Evolutionary conservation across 2,113 vertebrate genomes (phyloP).

Genomic region (Oceanites oceanicus): DNA sequence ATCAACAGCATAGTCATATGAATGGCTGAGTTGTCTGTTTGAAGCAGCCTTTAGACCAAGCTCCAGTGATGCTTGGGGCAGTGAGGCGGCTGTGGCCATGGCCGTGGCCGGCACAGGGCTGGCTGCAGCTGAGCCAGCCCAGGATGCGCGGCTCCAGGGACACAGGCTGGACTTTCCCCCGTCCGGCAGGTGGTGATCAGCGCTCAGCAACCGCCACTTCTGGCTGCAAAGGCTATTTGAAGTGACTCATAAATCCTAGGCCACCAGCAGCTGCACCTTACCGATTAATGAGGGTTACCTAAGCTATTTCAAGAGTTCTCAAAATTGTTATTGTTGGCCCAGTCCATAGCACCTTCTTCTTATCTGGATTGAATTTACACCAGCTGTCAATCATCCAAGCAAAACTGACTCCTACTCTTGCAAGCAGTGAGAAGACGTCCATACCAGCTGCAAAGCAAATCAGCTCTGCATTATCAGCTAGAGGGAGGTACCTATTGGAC

Average conservation of each 20-base stretch:
- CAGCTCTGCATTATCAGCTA: background rate
- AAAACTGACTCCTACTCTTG: background rate
- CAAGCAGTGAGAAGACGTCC: background rate
- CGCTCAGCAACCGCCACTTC: background rate
- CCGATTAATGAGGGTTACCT: background rate
- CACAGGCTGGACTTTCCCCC: background rate
- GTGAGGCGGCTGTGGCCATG: background rate
- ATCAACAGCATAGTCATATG: background rate
- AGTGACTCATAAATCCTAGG: background rate
- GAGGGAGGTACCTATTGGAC: background rate
- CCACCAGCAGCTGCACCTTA: background rate
- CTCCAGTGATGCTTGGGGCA: accelerated
- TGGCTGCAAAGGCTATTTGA: background rate
- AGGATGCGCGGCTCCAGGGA: background rate
- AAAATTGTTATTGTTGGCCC: background rate
- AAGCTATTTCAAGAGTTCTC: background rate
- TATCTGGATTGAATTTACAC: constrained; percentile 4
- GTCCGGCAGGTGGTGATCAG: background rate
- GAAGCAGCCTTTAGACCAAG: background rate
- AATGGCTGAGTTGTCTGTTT: accelerated
- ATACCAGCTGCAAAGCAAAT: background rate
- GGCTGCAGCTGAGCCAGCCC: background rate
- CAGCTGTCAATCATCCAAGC: background rate
- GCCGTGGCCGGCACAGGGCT: accelerated
- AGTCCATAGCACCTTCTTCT: background rate